These are phyloP conservation scores for Esperia sulphurella DNA, from an alignment of 2,888 invertebrate genomes.

Conservation along the genomic window DNA sequence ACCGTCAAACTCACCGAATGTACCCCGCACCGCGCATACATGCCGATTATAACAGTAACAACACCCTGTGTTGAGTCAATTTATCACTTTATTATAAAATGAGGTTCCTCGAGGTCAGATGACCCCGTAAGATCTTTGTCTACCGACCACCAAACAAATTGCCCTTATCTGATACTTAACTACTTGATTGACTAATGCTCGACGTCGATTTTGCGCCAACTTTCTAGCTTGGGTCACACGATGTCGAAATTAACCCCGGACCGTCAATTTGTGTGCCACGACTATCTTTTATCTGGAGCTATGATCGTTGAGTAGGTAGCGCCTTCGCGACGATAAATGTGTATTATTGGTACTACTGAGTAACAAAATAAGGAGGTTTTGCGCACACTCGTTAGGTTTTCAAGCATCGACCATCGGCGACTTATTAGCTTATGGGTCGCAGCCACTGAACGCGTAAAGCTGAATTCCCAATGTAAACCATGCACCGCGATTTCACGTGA, in stretches of 20 bases:
- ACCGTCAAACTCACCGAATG: too few relatives aligned
- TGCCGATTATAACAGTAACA: too few relatives aligned
- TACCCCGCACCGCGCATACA: too few relatives aligned
- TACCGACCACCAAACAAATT: constrained; percentile 10
- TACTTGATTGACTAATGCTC: constrained; percentile 19
- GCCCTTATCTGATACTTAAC: constrained; percentile 14
- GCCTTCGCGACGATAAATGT: constrained; percentile 4
- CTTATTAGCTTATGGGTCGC: too few relatives aligned
- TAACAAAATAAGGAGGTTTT: too few relatives aligned
- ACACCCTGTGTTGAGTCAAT: too few relatives aligned
- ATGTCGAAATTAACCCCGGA: constrained; percentile 12
- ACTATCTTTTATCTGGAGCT: constrained; percentile 13
- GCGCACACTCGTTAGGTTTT: too few relatives aligned
- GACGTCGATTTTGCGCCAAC: constrained; percentile 9
- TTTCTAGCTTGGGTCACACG: constrained; percentile 14
- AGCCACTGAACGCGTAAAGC: too few relatives aligned
- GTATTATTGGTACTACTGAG: background rate
- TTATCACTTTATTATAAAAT: too few relatives aligned
- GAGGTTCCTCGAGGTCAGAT: background rate
- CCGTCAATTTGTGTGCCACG: constrained; percentile 14
- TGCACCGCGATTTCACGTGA: too few relatives aligned
- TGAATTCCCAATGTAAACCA: too few relatives aligned
- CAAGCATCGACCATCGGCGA: too few relatives aligned
- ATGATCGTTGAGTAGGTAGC: constrained; percentile 8
- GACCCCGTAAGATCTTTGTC: constrained; percentile 9